A percentile compares a stretch with the other conserved stretches of the same genome.
Conservation (phyloP, 2,888 invertebrate species). For the Sphaerophoria taeniata region DNA sequence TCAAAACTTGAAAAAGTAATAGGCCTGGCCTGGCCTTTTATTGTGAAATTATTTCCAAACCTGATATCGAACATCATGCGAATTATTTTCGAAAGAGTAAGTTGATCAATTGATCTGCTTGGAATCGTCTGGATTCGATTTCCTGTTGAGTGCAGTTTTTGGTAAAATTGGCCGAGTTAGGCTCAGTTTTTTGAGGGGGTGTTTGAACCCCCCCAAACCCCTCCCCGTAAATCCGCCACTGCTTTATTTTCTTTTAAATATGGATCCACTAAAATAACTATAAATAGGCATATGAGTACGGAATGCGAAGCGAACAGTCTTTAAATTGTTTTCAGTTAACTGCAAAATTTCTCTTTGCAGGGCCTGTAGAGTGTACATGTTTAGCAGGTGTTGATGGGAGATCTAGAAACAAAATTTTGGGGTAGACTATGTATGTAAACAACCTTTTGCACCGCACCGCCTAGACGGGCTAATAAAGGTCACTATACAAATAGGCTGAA, state of each 20-base stretch:
- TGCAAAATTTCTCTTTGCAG: conserved; percentile 40
- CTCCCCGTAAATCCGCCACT: too few species aligned
- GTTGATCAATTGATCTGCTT: too few species aligned
- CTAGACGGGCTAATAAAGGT: conserved; percentile 49
- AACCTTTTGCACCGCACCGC: conserved; percentile 33
- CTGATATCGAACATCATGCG: too few species aligned
- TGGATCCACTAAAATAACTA: conserved; percentile 69
- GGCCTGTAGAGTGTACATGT: conserved; percentile 49
- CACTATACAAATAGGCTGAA: conserved; percentile 45
- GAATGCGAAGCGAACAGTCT: conserved; percentile 60
- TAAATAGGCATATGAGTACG: conserved; percentile 67
- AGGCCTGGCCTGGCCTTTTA: too few species aligned
- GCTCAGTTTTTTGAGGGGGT: too few species aligned
- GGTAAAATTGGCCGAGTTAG: too few species aligned
- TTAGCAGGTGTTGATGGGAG: conserved; percentile 63
- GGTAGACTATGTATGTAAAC: conserved; percentile 29
- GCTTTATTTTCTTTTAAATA: conserved; percentile 42
- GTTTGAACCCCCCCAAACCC: too few species aligned
- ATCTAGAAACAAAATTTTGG: conserved; percentile 9
- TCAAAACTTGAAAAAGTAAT: too few species aligned
- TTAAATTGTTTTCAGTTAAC: conserved; percentile 55
- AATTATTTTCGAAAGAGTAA: too few species aligned
- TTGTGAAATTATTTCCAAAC: too few species aligned
- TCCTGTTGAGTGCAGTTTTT: too few species aligned
- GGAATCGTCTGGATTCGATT: too few species aligned